Percentiles rank a stretch among this genome's conserved stretches.
These are phyloP conservation scores for Brachyopa scutellaris DNA, from an alignment of 2,888 invertebrate genomes.

Conservation along the genomic window DNA sequence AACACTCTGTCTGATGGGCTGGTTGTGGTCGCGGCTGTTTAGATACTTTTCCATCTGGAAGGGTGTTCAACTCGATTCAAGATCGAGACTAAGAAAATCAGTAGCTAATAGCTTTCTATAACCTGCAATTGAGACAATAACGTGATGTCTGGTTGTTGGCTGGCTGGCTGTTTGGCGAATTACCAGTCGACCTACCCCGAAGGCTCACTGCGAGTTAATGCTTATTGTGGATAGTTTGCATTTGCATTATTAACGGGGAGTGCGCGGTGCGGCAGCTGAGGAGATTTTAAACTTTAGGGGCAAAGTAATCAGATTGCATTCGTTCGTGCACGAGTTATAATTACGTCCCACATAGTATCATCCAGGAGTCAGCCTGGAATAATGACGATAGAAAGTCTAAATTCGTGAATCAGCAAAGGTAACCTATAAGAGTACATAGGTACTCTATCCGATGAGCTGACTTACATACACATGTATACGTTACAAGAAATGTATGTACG, in stretches of 20 bases:
- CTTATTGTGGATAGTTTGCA: constrained; percentile 25
- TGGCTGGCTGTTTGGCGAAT: constrained; percentile 36
- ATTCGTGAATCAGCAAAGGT: not conserved
- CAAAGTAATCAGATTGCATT: not conserved
- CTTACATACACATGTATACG: too few species aligned
- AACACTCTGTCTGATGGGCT: constrained; percentile 44
- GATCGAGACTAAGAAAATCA: constrained; percentile 60
- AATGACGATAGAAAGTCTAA: not conserved
- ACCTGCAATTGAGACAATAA: constrained; percentile 64
- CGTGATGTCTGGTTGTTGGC: constrained; percentile 53
- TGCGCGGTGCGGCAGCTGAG: not conserved
- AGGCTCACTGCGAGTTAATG: constrained; percentile 37
- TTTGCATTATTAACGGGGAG: constrained; percentile 20
- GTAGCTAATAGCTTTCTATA: constrained; percentile 67
- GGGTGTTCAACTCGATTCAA: constrained; percentile 58
- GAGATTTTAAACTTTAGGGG: not conserved
- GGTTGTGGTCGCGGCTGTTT: constrained; percentile 25
- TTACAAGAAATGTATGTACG: too few species aligned
- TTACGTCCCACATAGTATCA: not conserved
- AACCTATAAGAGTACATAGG: too few species aligned
- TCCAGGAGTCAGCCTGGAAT: not conserved
- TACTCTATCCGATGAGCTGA: too few species aligned
- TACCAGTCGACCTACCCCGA: constrained; percentile 63
- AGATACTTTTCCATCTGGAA: constrained; percentile 18
- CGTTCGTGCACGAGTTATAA: not conserved